Evolutionary conservation across 2,797 vertebrate genomes (phyloP).

Genomic region (Corythornis leucogaster): DNA sequence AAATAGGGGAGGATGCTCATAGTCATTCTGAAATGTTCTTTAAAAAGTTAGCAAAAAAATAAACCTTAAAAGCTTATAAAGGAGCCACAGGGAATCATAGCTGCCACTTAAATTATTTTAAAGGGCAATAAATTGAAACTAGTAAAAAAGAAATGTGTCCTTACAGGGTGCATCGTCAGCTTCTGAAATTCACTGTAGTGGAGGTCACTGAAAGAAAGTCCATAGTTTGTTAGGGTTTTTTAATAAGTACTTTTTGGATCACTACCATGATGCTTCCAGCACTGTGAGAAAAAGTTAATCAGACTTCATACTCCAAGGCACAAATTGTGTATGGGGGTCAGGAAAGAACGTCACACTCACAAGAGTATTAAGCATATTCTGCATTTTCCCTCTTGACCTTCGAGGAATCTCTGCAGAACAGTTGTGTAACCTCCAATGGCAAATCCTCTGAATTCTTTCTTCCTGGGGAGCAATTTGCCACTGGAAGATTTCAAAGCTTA

Average conservation of each 20-base stretch:
- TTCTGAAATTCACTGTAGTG: constrained; percentile 63
- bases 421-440: not conserved
- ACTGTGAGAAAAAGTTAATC: constrained; percentile 46
- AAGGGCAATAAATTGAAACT: constrained; percentile 66
- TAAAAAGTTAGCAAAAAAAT: constrained; percentile 17
- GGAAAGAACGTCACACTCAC: constrained; percentile 13
- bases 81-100: constrained; percentile 47
- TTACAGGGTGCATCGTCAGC: constrained; percentile 57
- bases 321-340: constrained; percentile 38
- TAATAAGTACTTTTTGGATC: constrained; percentile 60
- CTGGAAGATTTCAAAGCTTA: not conserved
- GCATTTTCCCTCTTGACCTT: constrained; percentile 43
- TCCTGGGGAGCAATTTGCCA: not conserved
- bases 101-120: constrained; percentile 65
- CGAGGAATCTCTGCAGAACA: not conserved
- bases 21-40: not conserved
- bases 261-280: constrained; percentile 35
- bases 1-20: not conserved
- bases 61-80: constrained; percentile 54
- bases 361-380: constrained; percentile 54
- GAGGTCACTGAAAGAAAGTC: constrained; percentile 59
- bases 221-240: constrained; percentile 23
- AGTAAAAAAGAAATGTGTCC: constrained; percentile 67
- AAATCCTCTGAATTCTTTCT: constrained; percentile 11
- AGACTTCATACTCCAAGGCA: constrained; percentile 51